Evolutionary conservation across 2,113 vertebrate species (phyloP).

Genomic region (Stomatorhinus ivindoensis): DNA sequence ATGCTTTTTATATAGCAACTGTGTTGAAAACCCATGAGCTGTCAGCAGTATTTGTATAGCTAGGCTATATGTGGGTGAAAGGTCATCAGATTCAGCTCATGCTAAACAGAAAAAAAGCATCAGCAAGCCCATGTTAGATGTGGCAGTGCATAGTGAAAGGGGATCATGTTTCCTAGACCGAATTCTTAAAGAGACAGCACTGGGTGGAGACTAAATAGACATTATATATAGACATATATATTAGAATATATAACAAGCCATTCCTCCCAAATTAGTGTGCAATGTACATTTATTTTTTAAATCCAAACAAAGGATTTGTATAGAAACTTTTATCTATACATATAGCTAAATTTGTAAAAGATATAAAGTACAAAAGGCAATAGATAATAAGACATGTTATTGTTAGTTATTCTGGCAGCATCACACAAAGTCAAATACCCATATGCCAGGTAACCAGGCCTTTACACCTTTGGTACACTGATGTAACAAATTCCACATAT

Average conservation of each 20-base stretch:
- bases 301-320: not conserved
- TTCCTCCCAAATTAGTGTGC: not conserved
- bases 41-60: conserved; percentile 19
- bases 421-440: not conserved
- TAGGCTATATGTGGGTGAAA: conserved; percentile 26
- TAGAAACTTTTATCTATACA: not conserved
- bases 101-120: conserved; percentile 30
- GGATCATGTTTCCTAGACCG: conserved; percentile 21
- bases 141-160: conserved; percentile 23
- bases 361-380: not conserved
- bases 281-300: not conserved
- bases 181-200: conserved; percentile 29
- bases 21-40: conserved; percentile 12
- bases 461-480: not conserved
- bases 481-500: not conserved
- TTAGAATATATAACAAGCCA: not conserved
- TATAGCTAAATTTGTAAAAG: not conserved
- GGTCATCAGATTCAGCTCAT: conserved; percentile 27
- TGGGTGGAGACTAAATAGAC: not conserved
- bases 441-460: not conserved
- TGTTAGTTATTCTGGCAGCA: not conserved
- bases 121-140: conserved; percentile 27
- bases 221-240: not conserved
- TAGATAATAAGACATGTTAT: not conserved
- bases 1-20: not conserved